Evolutionary conservation across 2,888 invertebrate species (phyloP).

Genomic region (Helleia helle): DNA sequence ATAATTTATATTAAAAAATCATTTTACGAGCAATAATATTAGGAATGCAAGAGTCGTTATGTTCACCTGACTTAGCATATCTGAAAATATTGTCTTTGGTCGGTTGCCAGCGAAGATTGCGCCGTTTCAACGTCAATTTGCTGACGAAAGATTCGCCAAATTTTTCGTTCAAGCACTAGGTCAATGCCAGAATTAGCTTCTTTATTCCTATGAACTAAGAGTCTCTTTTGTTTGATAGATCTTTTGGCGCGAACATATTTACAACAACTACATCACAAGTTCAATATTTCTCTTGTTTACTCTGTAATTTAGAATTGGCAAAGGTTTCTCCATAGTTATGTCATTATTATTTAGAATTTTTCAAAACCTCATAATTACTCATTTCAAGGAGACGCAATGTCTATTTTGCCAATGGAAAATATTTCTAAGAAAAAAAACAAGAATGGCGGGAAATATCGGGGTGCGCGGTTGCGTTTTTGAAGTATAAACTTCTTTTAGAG

Average conservation of each 20-base stretch:
- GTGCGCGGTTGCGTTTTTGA: no score
- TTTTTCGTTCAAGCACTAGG: not conserved
- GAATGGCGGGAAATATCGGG: no score
- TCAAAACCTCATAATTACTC: no score
- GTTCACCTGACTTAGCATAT: slow-evolving; percentile 16
- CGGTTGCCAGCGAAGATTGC: slow-evolving; percentile 33
- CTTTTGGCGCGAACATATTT: not conserved
- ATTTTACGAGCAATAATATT: not conserved
- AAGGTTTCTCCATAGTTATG: not conserved
- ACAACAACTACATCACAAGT: not conserved
- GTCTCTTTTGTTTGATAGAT: not conserved
- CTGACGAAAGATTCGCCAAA: slow-evolving; percentile 16
- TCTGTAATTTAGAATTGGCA: not conserved
- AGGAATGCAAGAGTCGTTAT: not conserved
- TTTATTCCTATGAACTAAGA: not conserved
- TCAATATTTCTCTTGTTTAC: slow-evolving; percentile 5
- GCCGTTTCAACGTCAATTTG: slow-evolving; percentile 22
- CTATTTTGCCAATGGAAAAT: no score
- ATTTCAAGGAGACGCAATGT: no score
- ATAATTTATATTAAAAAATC: not conserved
- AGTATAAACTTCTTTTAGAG: no score
- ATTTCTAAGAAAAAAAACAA: no score
- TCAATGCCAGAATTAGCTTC: not conserved
- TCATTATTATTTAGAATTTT: not conserved
- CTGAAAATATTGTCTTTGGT: slow-evolving; percentile 32